Base-by-base conservation (phyloP, 2,113 vertebrate genomes). In the Pelvicachromis taeniatus region DNA sequence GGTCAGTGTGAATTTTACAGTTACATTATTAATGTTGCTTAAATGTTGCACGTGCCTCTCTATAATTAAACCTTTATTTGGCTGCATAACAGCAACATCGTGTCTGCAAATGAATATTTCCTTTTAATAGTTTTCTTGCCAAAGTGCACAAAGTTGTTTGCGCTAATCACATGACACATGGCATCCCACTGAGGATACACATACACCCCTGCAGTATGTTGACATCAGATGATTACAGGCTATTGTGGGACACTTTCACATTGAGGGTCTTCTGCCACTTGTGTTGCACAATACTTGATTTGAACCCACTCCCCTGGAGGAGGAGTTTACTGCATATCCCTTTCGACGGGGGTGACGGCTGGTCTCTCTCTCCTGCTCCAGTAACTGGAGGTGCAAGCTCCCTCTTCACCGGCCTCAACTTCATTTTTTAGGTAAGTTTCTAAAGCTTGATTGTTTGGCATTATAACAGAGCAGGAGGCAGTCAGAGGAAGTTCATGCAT, bases 291-390 rank as follows among this genome's bases (percentile, higher is more conserved):
- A 95, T 94, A 65, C 26, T 87, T 90, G 91, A 94, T 91, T 95
- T 93, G 91, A 91, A 93, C 87, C 77, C 29, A 50, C 88, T 63
- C 52, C 80, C 56, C 48, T 12, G 92, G 94, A 96, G 96, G 96
- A 96, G 96, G 96, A 95, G 96, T 95, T 92, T 92, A 61, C 70
- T 84, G 26, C 70, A 91, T 86, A 90, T 93, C 91, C 93, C 87
- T 77, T 90, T 87, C 85, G 82, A 88, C 82, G 3, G 85, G 81
- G 61, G 85, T 93, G 75, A 88, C 73, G 81, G 26, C 78, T 80
- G 88, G 53, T 96, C 94, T 95, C 93, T 95, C 90, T 95, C 94
- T 96, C 87, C 89, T 93, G 88, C 94, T 94, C 93, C 91, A 93
- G 91, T 93, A 94, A 88, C 94, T 92, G 91, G 95, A 96, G 95